Conservation (phyloP, 2,113 vertebrate species). For the Microcebus ravelobensis region DNA sequence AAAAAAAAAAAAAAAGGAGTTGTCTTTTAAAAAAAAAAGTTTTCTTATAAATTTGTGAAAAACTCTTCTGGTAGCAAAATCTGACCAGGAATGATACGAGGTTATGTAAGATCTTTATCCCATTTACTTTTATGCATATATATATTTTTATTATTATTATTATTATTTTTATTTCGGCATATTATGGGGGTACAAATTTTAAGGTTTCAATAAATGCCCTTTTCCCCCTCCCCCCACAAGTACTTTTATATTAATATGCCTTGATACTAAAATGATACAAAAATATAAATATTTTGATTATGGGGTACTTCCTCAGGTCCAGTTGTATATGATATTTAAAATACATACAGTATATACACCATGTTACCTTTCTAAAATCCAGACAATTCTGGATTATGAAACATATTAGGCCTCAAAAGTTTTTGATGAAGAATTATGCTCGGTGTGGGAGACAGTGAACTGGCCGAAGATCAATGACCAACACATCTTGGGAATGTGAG, state of each 20-base stretch:
- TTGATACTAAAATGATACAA: not conserved
- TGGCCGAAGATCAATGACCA: not conserved
- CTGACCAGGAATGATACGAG: not conserved
- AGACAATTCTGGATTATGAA: not conserved
- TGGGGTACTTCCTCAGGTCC: not conserved
- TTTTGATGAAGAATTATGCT: not conserved
- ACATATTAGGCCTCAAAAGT: not conserved
- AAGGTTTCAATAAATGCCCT: too few relatives aligned
- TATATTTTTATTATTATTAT: not conserved
- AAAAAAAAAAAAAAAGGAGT: too few relatives aligned
- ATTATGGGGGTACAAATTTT: too few relatives aligned
- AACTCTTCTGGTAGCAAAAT: not conserved
- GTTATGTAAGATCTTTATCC: not conserved
- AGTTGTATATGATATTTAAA: not conserved
- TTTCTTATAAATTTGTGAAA: not conserved
- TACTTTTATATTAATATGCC: not conserved
- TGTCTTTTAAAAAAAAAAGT: not conserved
- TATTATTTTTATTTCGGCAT: too few relatives aligned
- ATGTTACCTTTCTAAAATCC: not conserved
- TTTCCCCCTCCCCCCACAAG: too few relatives aligned
- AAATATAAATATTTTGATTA: conserved; percentile 32
- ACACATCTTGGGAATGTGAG: not conserved
- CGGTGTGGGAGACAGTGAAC: not conserved
- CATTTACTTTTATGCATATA: not conserved
- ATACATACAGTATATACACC: not conserved